Evolutionary conservation across 2,888 invertebrate genomes (phyloP).

Genomic region (Eugnorisma glareosa): DNA sequence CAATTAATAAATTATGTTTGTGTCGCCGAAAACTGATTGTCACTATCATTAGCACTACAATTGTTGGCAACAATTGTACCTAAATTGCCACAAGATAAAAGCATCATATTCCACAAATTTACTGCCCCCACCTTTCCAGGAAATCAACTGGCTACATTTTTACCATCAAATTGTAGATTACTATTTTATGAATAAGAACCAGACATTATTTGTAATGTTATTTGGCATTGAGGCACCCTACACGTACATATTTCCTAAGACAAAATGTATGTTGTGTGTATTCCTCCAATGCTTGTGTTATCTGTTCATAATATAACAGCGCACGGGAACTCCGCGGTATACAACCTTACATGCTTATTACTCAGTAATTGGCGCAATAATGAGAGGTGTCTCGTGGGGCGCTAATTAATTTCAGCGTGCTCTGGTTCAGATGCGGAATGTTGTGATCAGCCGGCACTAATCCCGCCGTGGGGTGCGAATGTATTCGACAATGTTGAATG

Average conservation of each 20-base stretch:
- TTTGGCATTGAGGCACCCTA: neutral
- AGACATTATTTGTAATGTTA: neutral
- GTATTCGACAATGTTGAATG: slow-evolving; percentile 32
- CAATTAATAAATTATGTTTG: neutral
- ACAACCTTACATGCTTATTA: slow-evolving; percentile 26
- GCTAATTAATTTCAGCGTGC: slow-evolving; percentile 76
- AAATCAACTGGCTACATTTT: neutral
- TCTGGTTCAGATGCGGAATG: slow-evolving; percentile 70
- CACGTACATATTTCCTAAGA: neutral
- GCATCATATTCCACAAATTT: neutral
- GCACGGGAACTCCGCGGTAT: neutral
- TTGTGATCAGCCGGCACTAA: slow-evolving; percentile 66
- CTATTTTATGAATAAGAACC: neutral
- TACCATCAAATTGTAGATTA: neutral
- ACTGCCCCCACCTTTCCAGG: neutral
- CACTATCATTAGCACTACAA: neutral
- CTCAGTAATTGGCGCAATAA: slow-evolving; percentile 72
- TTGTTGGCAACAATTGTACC: neutral
- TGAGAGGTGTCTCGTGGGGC: slow-evolving; percentile 69
- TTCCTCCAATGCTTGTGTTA: neutral
- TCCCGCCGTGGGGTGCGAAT: slow-evolving; percentile 33
- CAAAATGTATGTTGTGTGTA: neutral
- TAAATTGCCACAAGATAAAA: neutral
- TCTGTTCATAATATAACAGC: slow-evolving; percentile 17
- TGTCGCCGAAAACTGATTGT: neutral